Evolutionary conservation across 2,113 vertebrate species (phyloP).

Genomic region (Alexandromys fortis): DNA sequence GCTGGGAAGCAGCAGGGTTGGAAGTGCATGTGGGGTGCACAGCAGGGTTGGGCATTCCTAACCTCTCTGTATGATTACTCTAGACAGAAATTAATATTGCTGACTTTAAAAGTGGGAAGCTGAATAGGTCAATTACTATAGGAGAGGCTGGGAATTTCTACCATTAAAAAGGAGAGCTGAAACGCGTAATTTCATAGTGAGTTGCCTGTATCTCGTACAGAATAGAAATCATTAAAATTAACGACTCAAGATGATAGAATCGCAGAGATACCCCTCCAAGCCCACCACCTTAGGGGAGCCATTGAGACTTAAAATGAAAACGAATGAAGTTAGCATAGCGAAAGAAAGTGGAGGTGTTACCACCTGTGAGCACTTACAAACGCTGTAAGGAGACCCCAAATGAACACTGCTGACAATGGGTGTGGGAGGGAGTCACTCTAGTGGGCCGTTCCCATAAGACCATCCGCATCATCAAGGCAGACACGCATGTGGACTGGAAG

Average conservation of each 20-base stretch:
- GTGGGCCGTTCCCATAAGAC: background rate
- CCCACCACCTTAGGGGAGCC: background rate
- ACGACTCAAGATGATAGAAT: conserved; percentile 49
- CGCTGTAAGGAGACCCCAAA: background rate
- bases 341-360: background rate
- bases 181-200: conserved; percentile 9
- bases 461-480: too few species aligned
- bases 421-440: background rate
- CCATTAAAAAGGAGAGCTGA: background rate
- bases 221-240: conserved; percentile 57
- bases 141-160: background rate
- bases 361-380: background rate
- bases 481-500: background rate
- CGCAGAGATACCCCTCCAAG: background rate
- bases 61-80: background rate
- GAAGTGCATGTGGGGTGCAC: background rate
- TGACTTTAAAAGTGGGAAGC: background rate
- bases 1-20: background rate
- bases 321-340: background rate
- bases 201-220: background rate
- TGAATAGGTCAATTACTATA: background rate
- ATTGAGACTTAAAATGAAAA: background rate
- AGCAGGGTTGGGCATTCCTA: background rate
- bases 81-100: conserved; percentile 24
- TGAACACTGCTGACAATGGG: background rate